phyloP scores from a whole-genome alignment of 2,888 invertebrate species.

The Metalampra italica region DNA sequence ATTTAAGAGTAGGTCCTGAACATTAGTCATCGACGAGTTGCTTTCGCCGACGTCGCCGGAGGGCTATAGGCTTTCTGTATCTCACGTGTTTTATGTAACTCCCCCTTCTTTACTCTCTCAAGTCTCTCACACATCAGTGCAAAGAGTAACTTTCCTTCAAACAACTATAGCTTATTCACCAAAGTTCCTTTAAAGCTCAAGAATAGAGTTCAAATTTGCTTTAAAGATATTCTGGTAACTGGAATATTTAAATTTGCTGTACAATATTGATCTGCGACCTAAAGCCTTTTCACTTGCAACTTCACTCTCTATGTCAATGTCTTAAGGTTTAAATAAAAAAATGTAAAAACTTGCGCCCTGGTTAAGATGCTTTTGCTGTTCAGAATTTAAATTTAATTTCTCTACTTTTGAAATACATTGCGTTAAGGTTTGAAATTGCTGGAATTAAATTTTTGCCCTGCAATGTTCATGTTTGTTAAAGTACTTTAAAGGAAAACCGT shows the following conservation, averaged over 20 bases:
- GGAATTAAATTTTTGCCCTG: background rate
- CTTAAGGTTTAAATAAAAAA: constrained; percentile 16
- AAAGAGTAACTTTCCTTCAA: background rate
- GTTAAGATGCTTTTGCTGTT: constrained; percentile 27
- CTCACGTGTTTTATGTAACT: constrained; percentile 63
- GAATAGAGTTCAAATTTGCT: background rate
- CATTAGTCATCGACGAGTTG: constrained; percentile 48
- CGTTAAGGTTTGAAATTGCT: constrained; percentile 23
- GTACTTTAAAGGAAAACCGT: constrained; percentile 60
- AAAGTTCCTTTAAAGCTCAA: background rate
- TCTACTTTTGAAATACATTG: constrained; percentile 12
- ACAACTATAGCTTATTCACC: background rate
- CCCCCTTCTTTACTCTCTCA: constrained; percentile 52
- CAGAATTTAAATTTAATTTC: constrained; percentile 9
- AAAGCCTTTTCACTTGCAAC: constrained; percentile 5
- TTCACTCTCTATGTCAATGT: constrained; percentile 22
- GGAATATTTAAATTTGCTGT: background rate
- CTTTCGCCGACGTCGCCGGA: constrained; percentile 59
- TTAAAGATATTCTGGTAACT: background rate
- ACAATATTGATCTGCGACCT: background rate
- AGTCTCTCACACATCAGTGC: constrained; percentile 25
- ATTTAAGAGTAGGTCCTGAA: constrained; percentile 18
- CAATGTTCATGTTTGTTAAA: constrained; percentile 23
- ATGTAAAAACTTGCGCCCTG: constrained; percentile 34
- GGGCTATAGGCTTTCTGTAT: constrained; percentile 55